These are phyloP conservation scores for Orthosia incerta DNA, from an alignment of 2,888 invertebrate genomes.

Conservation along the genomic window DNA sequence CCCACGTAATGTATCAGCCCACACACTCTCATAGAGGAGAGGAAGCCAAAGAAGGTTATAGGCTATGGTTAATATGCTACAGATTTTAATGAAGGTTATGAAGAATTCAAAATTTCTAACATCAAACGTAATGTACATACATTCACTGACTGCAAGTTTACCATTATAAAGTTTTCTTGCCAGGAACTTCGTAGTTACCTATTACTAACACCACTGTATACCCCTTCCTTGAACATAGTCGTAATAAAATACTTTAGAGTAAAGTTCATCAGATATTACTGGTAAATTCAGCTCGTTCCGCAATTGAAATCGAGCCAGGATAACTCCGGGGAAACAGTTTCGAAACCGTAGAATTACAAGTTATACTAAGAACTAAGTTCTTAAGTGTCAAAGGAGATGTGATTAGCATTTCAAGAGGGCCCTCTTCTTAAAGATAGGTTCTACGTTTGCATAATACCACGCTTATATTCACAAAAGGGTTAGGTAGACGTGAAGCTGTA, in stretches of 20 bases:
- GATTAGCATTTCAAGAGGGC: slow-evolving; percentile 25
- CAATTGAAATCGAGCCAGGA: slow-evolving; percentile 8
- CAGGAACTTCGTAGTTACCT: not conserved
- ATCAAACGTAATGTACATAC: no score
- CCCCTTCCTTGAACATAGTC: not conserved
- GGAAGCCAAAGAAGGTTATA: no score
- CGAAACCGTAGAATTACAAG: slow-evolving; percentile 34
- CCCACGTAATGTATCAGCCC: no score
- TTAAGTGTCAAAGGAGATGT: slow-evolving; percentile 9
- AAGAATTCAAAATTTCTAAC: no score
- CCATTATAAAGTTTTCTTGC: not conserved
- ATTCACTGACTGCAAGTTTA: not conserved
- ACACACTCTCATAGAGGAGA: no score
- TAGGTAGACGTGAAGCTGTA: no score
- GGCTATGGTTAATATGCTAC: no score
- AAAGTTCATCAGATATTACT: not conserved
- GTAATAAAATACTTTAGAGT: not conserved
- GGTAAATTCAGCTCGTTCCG: not conserved
- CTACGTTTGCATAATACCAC: no score
- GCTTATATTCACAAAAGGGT: no score
- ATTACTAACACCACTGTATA: not conserved
- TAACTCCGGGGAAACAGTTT: slow-evolving; percentile 28
- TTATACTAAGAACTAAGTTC: slow-evolving; percentile 28
- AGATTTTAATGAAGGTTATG: no score
- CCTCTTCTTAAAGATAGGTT: not conserved